These are phyloP conservation scores for Zeugodacus cucurbitae DNA, from an alignment of 1,140 invertebrate species.

Conservation along the genomic window DNA sequence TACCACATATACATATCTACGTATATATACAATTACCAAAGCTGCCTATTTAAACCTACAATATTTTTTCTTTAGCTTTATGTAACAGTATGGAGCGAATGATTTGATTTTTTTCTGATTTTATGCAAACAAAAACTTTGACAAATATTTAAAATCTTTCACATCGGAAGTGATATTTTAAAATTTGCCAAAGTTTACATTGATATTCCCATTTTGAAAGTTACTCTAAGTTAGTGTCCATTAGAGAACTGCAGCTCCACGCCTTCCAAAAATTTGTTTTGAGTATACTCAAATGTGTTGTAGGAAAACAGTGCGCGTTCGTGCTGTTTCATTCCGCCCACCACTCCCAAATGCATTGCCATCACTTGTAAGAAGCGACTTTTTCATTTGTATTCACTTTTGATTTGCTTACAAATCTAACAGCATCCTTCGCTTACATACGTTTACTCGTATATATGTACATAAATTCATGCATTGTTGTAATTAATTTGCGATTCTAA, in stretches of 20 bases:
- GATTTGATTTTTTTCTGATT: constrained; percentile 66
- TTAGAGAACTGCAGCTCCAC: not conserved
- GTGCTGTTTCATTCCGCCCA: not conserved
- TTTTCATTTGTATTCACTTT: not conserved
- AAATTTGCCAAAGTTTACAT: constrained; percentile 61
- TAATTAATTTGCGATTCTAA: not conserved
- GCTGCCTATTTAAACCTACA: constrained; percentile 4
- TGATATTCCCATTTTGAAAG: not conserved
- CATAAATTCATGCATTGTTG: not conserved
- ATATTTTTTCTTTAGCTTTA: constrained; percentile 29
- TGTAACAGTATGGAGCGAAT: constrained; percentile 48
- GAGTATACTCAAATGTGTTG: not conserved
- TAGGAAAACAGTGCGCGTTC: not conserved
- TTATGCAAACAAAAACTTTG: constrained; percentile 57
- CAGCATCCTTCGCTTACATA: not conserved
- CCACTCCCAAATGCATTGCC: not conserved
- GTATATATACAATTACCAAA: not conserved
- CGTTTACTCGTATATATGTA: not conserved
- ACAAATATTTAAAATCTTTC: constrained; percentile 59
- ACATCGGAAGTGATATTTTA: constrained; percentile 50
- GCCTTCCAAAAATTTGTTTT: not conserved
- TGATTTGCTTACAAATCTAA: not conserved
- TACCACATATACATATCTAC: not conserved
- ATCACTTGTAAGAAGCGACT: not conserved
- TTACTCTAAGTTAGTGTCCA: not conserved